These are phyloP conservation scores for Neosilurus hyrtlii DNA, from an alignment of 2,797 vertebrate species.

Conservation along the genomic window DNA sequence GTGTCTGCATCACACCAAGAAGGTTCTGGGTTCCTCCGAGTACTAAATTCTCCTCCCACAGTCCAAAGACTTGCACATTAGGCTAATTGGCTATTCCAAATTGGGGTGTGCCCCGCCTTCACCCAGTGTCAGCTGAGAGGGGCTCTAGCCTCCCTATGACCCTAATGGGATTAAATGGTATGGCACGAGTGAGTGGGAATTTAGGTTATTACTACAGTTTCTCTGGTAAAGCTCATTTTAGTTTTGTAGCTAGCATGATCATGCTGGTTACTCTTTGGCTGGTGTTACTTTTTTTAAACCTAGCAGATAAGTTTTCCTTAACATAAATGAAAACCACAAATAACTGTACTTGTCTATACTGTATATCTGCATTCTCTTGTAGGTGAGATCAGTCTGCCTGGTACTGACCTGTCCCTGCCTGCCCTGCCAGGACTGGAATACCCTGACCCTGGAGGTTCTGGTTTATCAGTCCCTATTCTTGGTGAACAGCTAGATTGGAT, in stretches of 20 bases:
- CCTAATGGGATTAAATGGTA: too few species aligned
- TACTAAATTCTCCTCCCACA: too few species aligned
- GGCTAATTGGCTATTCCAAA: too few species aligned
- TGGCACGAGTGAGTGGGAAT: too few species aligned
- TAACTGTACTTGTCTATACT: too few species aligned
- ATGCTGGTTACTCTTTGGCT: neutral
- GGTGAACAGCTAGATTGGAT: conserved; percentile 75
- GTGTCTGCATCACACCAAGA: too few species aligned
- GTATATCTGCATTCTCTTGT: neutral
- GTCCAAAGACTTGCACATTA: too few species aligned
- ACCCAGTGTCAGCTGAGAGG: too few species aligned
- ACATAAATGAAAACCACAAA: too few species aligned
- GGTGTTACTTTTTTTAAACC: neutral
- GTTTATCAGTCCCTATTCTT: conserved; percentile 81
- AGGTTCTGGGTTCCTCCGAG: too few species aligned
- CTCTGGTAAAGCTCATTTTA: neutral
- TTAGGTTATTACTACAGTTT: neutral
- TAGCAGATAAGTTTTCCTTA: neutral
- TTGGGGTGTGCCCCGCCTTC: too few species aligned
- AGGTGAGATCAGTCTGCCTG: conserved; percentile 78
- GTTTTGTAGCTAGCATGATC: neutral
- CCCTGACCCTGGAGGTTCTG: conserved; percentile 83
- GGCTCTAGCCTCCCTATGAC: too few species aligned
- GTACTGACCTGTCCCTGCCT: conserved; percentile 72
- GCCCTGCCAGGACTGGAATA: conserved; percentile 84